Base-by-base conservation (phyloP, 2,888 invertebrate genomes). In the Pterostichus niger region DNA sequence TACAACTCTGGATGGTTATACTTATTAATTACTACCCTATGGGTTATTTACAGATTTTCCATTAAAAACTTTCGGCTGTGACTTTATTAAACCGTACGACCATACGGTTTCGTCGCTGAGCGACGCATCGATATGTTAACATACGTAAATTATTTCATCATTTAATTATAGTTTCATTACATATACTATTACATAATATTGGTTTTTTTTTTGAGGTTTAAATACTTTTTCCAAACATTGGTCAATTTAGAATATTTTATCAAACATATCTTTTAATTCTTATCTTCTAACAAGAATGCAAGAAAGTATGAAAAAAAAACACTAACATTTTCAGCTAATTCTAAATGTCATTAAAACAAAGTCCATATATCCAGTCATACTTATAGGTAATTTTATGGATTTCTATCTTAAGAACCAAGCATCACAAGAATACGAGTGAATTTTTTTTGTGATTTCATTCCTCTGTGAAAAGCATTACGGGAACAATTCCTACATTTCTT, bases 401-500 rank as follows among this genome's bases (percentile, higher is more conserved):
- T 71, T 71, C 44, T 71, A 71, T 71, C 68, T 17, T 71, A 17
- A 71, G 64, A 71, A 44, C 2, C 40, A 17, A 71, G 44, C 44
- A 71, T 71, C 40, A 71, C 44, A 71, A 44, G 68, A 71, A 71
- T 71, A 7, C 68, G 13, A 71, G 40, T 71, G 44, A 71, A 71
- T 17, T 13, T 17, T 13, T 17, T 44, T 71, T 17, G n/a, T 71
- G 68, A 44, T 64, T 40, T 64, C 64, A 64, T 64, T 64, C 13
- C 64, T 13, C 5, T 13, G 35, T 64, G 35, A 35, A 59, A 71
- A 44, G 40, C 40, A 7, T 40, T 40, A 6, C 40, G 6, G 49
- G 13, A 49, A 49, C 10, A 11, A 5, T 17, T 15, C 15, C 24
- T 56, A 17, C 13, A 2, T 71, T 33, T 33, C 17, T 71, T 71